Percentiles rank a stretch among this genome's conserved stretches.
Evolutionary conservation across 1,140 invertebrate genomes (phyloP).

Genomic region (Drosophila orena): DNA sequence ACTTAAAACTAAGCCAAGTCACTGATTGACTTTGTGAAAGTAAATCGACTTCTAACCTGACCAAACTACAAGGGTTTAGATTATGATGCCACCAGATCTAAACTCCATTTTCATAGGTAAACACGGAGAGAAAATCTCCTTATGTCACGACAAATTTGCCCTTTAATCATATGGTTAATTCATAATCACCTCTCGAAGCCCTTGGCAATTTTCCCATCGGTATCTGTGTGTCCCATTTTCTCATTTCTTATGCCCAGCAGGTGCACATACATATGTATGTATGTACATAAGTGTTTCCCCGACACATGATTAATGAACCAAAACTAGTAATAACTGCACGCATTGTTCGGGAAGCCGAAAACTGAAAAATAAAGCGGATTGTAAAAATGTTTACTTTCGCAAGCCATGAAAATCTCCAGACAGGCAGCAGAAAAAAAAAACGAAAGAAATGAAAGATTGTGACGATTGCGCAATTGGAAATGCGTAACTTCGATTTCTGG

Average conservation of each 20-base stretch:
- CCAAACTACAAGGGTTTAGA: background rate
- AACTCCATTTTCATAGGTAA: background rate
- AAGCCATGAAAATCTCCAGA: slow-evolving; percentile 66
- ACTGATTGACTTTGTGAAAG: slow-evolving; percentile 14
- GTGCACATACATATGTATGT: too few relatives aligned
- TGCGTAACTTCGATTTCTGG: slow-evolving; percentile 71
- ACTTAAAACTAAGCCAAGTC: slow-evolving; percentile 4
- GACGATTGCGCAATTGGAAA: slow-evolving; percentile 68
- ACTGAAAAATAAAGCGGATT: slow-evolving; percentile 25
- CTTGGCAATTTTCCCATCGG: slow-evolving; percentile 13
- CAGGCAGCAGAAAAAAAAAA: background rate
- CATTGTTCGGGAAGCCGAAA: slow-evolving; percentile 57
- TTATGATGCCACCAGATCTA: background rate
- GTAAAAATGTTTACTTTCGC: slow-evolving; percentile 76
- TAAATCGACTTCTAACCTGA: background rate
- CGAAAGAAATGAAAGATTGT: slow-evolving; percentile 20
- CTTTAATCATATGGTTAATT: slow-evolving; percentile 17
- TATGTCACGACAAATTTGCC: slow-evolving; percentile 14
- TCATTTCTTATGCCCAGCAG: slow-evolving; percentile 51
- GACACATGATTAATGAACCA: slow-evolving; percentile 68
- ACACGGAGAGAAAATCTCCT: slow-evolving; percentile 4
- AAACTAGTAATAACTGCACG: slow-evolving; percentile 55
- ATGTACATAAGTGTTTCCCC: slow-evolving; percentile 15
- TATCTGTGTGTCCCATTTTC: slow-evolving; percentile 29
- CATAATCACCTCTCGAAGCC: slow-evolving; percentile 14